Evolutionary conservation across 2,888 invertebrate genomes (phyloP), one percentile per base, ranked within the genome.

Genomic region (Clostera curtula): DNA sequence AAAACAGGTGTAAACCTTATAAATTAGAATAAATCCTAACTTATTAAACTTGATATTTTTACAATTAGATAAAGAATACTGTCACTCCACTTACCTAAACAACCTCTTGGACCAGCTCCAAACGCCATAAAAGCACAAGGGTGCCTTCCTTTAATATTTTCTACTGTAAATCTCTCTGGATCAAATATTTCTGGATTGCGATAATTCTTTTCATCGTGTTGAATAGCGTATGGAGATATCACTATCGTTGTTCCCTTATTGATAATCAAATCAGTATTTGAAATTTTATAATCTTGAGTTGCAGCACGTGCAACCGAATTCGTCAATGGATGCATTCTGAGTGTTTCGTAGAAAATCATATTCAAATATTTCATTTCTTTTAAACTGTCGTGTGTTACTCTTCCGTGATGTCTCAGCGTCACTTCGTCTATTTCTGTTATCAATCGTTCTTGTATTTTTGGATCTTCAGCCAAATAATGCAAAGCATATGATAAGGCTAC

Each of bases 141-240:
- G 36, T 70, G 70, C 14, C 68, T 47, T 8, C 49, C 37, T 19
- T 42, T 55, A 15, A 49, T 49, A 19, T 63, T 68, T 31, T 73
- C 72, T 1, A 63, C 46, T 8, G 54, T 50, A 51, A 85, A 86
- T 28, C 85, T 61, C 20, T 84, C 79, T 1, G 86, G 86, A 29
- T 79, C 65, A 44, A 85, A 86, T 23, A 56, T 59, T 19, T 67
- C 60, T 4, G 85, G 84, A 26, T 85, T 57, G 1, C 76, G 71
- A 40, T 68, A 86, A 40, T 76, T 57, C 14, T 58, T 49, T 10
- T 65, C 66, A 44, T 85, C 83, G n/a, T 68, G 62, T 34, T 85
- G 85, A 26, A 85, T 63, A 3, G 64, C 68, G 23, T 58, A 45
- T 2, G 70, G 61, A 2, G 82, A 70, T 16, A 85, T 53, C 0